These are phyloP conservation scores for Tragopan temminckii DNA, from an alignment of 2,797 vertebrate species.

Conservation along the genomic window DNA sequence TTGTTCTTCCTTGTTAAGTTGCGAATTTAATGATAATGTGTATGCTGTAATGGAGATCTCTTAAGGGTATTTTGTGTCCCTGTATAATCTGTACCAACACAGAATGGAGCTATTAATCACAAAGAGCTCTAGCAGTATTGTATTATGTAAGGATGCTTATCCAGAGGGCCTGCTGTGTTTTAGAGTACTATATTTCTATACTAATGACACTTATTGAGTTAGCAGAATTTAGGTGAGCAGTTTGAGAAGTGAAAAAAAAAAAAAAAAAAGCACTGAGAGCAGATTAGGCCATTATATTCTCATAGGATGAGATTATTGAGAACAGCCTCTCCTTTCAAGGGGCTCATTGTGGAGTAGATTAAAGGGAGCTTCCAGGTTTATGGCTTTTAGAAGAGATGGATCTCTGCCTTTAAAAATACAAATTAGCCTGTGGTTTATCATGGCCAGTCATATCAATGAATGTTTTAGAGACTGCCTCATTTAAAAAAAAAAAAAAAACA, in stretches of 20 bases:
- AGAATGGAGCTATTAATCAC: constrained; percentile 43
- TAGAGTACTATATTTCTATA: constrained; percentile 29
- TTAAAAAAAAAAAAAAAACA: background rate
- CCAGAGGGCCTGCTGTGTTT: constrained; percentile 16
- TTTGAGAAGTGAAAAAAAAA: constrained; percentile 36
- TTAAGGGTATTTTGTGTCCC: constrained; percentile 35
- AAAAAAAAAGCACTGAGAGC: background rate
- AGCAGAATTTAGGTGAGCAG: constrained; percentile 40
- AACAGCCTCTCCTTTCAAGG: constrained; percentile 4
- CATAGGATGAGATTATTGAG: background rate
- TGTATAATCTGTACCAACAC: background rate
- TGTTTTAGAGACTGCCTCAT: background rate
- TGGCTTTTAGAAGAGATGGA: constrained; percentile 1
- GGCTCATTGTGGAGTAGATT: constrained; percentile 27
- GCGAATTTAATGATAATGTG: constrained; percentile 17
- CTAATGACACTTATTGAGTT: constrained; percentile 6
- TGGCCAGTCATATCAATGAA: background rate
- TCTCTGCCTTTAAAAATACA: constrained; percentile 38
- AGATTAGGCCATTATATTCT: constrained; percentile 39
- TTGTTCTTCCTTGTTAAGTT: constrained; percentile 13
- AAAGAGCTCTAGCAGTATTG: background rate
- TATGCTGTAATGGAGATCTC: constrained; percentile 16
- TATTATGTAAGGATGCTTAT: constrained; percentile 15
- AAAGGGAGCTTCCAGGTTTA: constrained; percentile 29
- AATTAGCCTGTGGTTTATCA: constrained; percentile 1